Percentiles rank a stretch among this genome's conserved stretches.
phyloP scores from a whole-genome alignment of 2,113 vertebrate genomes.

The Corythornis madagascariensis region DNA sequence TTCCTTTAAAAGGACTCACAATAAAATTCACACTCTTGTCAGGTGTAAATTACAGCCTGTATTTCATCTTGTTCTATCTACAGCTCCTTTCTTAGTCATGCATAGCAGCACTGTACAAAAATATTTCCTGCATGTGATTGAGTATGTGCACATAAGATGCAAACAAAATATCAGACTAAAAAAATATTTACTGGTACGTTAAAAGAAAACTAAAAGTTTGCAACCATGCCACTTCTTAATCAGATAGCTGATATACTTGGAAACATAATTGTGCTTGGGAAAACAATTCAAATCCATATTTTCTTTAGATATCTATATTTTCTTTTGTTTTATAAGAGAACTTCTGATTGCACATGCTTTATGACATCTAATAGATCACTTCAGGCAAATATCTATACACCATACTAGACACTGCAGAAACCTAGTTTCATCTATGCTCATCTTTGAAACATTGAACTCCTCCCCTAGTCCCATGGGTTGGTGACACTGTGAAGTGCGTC shows the following conservation, averaged over 20 bases:
- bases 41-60: slow-evolving; percentile 63
- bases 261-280: not conserved
- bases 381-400: not conserved
- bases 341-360: not conserved
- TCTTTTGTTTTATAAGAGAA: not conserved
- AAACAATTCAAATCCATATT: not conserved
- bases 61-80: slow-evolving; percentile 41
- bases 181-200: not conserved
- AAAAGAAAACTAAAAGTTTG: slow-evolving; percentile 2
- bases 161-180: slow-evolving; percentile 10
- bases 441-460: not conserved
- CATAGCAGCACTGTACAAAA: slow-evolving; percentile 27
- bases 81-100: slow-evolving; percentile 54
- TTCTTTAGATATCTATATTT: not conserved
- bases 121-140: slow-evolving; percentile 35
- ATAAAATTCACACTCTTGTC: slow-evolving; percentile 51
- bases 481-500: rapidly evolving
- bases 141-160: not conserved
- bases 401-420: not conserved
- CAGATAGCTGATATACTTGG: not conserved
- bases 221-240: not conserved
- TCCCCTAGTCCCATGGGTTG: not conserved
- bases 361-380: not conserved
- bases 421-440: not conserved
- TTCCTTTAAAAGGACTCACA: slow-evolving; percentile 31